These are phyloP conservation scores for Aspiorhynchus laticeps DNA, from an alignment of 2,113 vertebrate species.

Conservation along the genomic window DNA sequence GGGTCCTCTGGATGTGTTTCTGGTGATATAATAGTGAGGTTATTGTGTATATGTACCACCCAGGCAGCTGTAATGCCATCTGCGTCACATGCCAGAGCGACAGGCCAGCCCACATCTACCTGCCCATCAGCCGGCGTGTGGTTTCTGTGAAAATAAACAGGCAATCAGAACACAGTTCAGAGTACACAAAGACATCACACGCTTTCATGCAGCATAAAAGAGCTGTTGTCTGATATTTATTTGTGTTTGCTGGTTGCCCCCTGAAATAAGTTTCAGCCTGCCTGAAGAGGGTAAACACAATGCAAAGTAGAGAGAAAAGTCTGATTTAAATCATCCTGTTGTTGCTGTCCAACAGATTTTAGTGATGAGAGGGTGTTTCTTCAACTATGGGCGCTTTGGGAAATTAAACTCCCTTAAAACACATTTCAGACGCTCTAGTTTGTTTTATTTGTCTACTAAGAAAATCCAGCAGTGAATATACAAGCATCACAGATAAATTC, in stretches of 20 bases:
- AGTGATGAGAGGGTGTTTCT: background rate
- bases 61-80: conserved; percentile 85
- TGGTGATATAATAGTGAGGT: conserved; percentile 19
- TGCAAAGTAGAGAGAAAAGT: conserved; percentile 68
- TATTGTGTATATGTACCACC: conserved; percentile 77
- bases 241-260: conserved; percentile 83
- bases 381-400: background rate
- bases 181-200: conserved; percentile 87
- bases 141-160: conserved; percentile 91
- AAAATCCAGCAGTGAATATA: background rate
- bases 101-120: conserved; percentile 75
- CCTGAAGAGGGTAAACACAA: conserved; percentile 85
- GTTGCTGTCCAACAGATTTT: background rate
- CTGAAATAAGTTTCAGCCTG: conserved; percentile 85
- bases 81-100: conserved; percentile 56
- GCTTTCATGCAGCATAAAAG: conserved; percentile 88
- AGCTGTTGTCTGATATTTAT: conserved; percentile 84
- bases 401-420: background rate
- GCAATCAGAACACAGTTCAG: conserved; percentile 85
- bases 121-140: conserved; percentile 81
- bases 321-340: background rate
- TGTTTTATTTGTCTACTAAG: background rate
- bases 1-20: conserved; percentile 63
- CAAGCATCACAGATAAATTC: background rate
- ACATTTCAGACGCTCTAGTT: background rate